Evolutionary conservation across 2,888 invertebrate genomes (phyloP).

Genomic region (Polydrusus pterygomalis): DNA sequence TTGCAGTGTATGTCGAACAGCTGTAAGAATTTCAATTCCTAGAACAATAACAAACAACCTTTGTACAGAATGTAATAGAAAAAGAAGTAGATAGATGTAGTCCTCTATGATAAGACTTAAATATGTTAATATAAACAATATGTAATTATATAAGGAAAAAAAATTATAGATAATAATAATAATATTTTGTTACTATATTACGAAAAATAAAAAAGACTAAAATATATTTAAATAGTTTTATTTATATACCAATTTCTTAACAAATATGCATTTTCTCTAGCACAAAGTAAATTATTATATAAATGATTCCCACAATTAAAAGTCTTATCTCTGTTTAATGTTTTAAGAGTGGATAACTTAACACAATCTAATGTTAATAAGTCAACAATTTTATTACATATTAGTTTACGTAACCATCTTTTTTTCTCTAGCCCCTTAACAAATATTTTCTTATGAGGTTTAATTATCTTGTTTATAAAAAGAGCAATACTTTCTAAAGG

Average conservation of each 20-base stretch:
- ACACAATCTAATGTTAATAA: not conserved
- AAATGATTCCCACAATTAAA: not conserved
- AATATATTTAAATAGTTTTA: not conserved
- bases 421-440: not conserved
- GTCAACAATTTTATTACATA: not conserved
- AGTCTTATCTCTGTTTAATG: not conserved
- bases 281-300: not conserved
- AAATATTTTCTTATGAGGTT: not conserved
- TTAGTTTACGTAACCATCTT: not conserved
- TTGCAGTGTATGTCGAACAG: too few species aligned
- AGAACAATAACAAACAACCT: too few species aligned
- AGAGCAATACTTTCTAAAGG: not conserved
- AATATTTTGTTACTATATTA: not conserved
- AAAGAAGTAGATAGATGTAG: too few species aligned
- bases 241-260: not conserved
- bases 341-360: not conserved
- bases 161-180: too few species aligned
- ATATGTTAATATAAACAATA: not conserved
- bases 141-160: too few species aligned
- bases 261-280: slow-evolving; percentile 5
- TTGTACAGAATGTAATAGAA: too few species aligned
- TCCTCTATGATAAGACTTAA: not conserved
- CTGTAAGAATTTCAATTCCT: too few species aligned
- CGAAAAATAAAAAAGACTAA: not conserved
- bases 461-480: not conserved